Conservation (phyloP, 2,113 vertebrate genomes). For the Syngnathus typhle region DNA sequence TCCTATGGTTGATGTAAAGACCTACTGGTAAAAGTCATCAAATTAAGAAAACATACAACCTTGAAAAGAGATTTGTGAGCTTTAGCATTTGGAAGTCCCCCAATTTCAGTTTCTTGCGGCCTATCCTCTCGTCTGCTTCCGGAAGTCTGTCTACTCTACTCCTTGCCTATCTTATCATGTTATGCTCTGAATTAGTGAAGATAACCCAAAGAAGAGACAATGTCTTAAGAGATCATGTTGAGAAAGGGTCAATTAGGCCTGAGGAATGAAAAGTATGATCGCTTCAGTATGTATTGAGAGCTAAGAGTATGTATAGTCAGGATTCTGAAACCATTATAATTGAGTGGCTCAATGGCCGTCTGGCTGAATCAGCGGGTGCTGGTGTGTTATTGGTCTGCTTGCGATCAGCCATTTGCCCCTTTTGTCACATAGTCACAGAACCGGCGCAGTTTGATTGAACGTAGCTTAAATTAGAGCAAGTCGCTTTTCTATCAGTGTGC, state of each 20-base stretch:
- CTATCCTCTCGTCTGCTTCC: background rate
- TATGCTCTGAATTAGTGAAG: background rate
- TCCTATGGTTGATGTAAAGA: background rate
- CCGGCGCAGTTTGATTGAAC: constrained; percentile 58
- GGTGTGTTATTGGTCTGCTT: constrained; percentile 34
- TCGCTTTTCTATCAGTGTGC: constrained; percentile 69
- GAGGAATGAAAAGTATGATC: constrained; percentile 34
- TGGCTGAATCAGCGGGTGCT: constrained; percentile 34
- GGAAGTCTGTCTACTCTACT: background rate
- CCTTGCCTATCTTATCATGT: background rate
- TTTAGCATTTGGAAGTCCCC: background rate
- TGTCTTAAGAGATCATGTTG: background rate
- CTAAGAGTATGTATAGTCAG: constrained; percentile 37
- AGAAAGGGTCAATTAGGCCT: constrained; percentile 10
- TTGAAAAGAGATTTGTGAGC: background rate
- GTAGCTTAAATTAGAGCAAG: constrained; percentile 59
- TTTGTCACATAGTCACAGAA: constrained; percentile 36
- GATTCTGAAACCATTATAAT: constrained; percentile 51
- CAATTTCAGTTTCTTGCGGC: background rate
- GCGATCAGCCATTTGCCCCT: constrained; percentile 29
- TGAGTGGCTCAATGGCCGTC: constrained; percentile 53
- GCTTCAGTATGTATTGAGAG: constrained; percentile 17
- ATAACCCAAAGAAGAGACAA: background rate
- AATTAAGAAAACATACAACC: background rate
- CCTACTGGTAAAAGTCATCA: background rate